These are phyloP conservation scores for Umimayanthus chanpuru DNA, from an alignment of 92 coral and sea anemone genomes.

Conservation along the genomic window DNA sequence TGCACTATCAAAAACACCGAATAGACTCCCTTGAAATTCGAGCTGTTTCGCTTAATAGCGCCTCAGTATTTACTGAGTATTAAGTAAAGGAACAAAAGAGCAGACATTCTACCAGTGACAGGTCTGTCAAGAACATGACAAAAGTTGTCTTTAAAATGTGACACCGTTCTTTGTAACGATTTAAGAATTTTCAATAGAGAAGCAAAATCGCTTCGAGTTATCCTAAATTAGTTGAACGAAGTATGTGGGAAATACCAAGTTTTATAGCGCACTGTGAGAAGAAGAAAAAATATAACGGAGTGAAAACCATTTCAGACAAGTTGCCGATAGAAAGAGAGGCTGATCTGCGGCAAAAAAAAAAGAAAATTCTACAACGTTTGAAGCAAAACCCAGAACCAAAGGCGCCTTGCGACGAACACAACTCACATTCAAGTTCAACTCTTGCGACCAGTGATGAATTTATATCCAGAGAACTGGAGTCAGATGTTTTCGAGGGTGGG, in stretches of 20 bases:
- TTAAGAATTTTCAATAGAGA: not conserved
- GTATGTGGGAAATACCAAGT: slow-evolving; percentile 36
- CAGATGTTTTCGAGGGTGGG: not conserved
- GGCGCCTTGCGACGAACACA: not conserved
- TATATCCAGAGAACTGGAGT: not conserved
- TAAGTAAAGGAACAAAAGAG: slow-evolving; percentile 4
- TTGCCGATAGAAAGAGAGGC: slow-evolving; percentile 64
- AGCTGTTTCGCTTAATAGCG: not conserved
- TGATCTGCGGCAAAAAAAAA: slow-evolving; percentile 56
- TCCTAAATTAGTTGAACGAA: not conserved
- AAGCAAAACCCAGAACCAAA: slow-evolving; percentile 42
- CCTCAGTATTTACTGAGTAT: slow-evolving; percentile 26
- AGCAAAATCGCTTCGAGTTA: not conserved
- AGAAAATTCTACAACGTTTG: slow-evolving; percentile 61
- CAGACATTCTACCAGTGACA: slow-evolving; percentile 25
- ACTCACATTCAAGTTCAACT: not conserved
- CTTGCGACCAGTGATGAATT: not conserved
- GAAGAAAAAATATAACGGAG: slow-evolving; percentile 13
- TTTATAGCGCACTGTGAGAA: slow-evolving; percentile 28
- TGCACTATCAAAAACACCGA: not conserved
- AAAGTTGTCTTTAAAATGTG: slow-evolving; percentile 8
- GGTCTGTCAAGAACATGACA: slow-evolving; percentile 37
- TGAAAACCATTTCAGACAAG: slow-evolving; percentile 31
- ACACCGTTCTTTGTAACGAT: not conserved
- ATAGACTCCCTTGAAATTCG: not conserved